A percentile compares a stretch with the other conserved stretches of the same genome.
These are phyloP conservation scores for Sinocyclocheilus anophthalmus DNA, from an alignment of 2,113 vertebrate genomes.

Conservation along the genomic window DNA sequence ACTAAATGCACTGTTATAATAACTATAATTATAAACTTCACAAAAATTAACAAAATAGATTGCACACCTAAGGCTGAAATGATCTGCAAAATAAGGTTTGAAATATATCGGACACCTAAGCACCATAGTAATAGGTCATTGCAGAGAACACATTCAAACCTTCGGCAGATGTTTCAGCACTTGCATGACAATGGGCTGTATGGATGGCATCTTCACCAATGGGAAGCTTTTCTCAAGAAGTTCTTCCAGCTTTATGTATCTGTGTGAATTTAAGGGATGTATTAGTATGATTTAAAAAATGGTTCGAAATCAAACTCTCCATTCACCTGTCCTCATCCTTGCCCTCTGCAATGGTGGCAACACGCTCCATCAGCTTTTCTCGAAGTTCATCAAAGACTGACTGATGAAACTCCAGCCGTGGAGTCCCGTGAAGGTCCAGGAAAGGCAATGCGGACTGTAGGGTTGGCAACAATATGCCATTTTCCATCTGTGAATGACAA, in stretches of 20 bases:
- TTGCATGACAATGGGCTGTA: constrained; percentile 98
- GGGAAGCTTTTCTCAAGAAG: constrained; percentile 97
- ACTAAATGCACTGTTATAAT: neutral
- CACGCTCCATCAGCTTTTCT: constrained; percentile 94
- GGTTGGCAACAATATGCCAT: constrained; percentile 94
- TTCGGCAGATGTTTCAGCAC: constrained; percentile 97
- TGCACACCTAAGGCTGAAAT: neutral
- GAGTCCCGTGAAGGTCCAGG: constrained; percentile 94
- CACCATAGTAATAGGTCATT: neutral
- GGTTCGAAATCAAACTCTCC: neutral
- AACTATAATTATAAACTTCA: neutral
- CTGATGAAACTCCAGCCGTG: constrained; percentile 96
- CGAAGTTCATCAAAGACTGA: constrained; percentile 96
- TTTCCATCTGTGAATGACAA: constrained; percentile 82
- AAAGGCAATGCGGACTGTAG: constrained; percentile 96
- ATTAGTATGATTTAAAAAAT: neutral
- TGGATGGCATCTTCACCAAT: constrained; percentile 93
- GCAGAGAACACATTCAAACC: constrained; percentile 66
- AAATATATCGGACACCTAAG: neutral
- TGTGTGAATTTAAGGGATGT: constrained; percentile 52
- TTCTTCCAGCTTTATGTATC: constrained; percentile 93
- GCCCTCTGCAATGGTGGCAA: constrained; percentile 90
- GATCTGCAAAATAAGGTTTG: neutral
- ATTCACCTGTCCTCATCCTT: constrained; percentile 88
- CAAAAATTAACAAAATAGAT: neutral